Conservation (phyloP, 2,888 invertebrate species). For the Dolomedes plantarius region DNA sequence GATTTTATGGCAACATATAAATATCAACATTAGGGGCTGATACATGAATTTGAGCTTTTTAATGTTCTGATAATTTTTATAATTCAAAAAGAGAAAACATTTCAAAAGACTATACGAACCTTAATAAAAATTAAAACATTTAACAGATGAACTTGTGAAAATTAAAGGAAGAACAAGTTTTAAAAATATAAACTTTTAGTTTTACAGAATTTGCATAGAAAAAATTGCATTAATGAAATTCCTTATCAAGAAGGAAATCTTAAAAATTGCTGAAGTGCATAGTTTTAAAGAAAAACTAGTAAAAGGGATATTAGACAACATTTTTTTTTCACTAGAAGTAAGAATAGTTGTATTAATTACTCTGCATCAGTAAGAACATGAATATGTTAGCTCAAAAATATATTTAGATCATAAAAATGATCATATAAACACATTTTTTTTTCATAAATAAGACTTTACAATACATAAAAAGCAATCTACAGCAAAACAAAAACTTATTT, state of each 20-base stretch:
- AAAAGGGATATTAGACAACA: neutral
- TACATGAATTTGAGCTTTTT: no score
- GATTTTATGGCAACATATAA: no score
- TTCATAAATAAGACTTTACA: slow-evolving; percentile 20
- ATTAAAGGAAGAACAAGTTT: neutral
- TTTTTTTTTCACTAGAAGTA: neutral
- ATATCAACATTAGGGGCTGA: no score
- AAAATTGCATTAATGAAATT: neutral
- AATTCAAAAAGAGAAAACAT: no score
- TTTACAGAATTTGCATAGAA: neutral
- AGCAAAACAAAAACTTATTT: slow-evolving; percentile 35
- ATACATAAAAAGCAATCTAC: slow-evolving; percentile 37
- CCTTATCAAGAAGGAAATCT: neutral
- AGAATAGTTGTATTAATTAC: neutral
- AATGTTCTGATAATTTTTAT: no score
- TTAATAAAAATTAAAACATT: neutral
- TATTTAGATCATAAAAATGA: slow-evolving; percentile 2
- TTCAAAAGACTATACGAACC: neutral
- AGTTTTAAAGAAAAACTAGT: neutral
- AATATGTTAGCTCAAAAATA: neutral
- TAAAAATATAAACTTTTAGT: neutral
- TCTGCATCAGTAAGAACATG: neutral
- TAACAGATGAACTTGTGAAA: neutral
- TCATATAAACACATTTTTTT: slow-evolving; percentile 1
- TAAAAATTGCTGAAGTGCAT: neutral